Evolutionary conservation across 1,140 invertebrate genomes (phyloP), one percentile per base, ranked within the genome.

Genomic region (Eupristina koningsbergeri): DNA sequence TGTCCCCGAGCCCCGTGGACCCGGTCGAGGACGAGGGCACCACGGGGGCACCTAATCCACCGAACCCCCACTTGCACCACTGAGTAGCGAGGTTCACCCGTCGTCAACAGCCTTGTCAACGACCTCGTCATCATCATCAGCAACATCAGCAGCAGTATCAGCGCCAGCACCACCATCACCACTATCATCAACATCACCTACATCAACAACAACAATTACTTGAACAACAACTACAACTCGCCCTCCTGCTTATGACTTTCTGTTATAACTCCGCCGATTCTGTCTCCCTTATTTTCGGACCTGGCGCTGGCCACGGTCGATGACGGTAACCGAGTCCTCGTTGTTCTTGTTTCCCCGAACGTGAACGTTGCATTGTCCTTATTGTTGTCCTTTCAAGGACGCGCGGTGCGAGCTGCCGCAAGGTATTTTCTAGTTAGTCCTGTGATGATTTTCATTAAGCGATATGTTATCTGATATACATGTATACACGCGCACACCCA

Each of bases 1-100:
- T 97, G 63, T 97, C 96, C 86, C 96, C 96, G 85, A 96, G 95
- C 89, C 96, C 96, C 81, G 94, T 97, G 87, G 96, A 97, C 88
- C 95, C 96, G 88, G 96, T 96, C 90, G 95, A 96, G 91, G 95
- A 95, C 90, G 95, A 95, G 86, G 95, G 86, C 47, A 78, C 41
- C 83, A 58, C 83, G 85, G 84, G 67, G 34, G 69, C 75, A 36
- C 84, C 78, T 26, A 50, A 67, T 41, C 71, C 67, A 17, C 79
- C 78, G 29, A 84, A 74, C 26, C 84, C 61, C 29, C 84, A 84
- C 63, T 31, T 73, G 47, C 84, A 85, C 13, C 84, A 85, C 80
- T 79, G 80, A 81, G 79, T 63, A 64, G 41, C 77, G 69, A 47
- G 69, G 26, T 50, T 76, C 82, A 50, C 74, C 82, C 82, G 76